Evolutionary conservation across 2,888 invertebrate genomes (phyloP).

Genomic region (Drosophila nr. perissopoda): DNA sequence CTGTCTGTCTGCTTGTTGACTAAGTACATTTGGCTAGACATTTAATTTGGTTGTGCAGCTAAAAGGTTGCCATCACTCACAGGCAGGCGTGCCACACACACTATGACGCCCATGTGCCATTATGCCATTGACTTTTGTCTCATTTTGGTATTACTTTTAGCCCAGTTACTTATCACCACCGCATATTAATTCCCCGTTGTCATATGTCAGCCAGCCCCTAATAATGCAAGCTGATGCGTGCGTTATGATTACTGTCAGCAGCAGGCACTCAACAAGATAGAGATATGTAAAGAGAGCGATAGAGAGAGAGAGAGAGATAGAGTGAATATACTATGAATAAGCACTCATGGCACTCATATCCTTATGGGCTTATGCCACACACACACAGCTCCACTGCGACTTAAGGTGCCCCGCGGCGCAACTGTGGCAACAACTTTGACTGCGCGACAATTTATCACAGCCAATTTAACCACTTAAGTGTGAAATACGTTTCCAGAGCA

Average conservation of each 20-base stretch:
- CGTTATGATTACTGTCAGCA: slow-evolving; percentile 78
- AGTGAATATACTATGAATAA: slow-evolving; percentile 63
- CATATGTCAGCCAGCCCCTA: slow-evolving; percentile 73
- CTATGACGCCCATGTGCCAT: slow-evolving; percentile 28
- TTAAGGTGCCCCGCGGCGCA: slow-evolving; percentile 69
- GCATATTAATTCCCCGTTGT: slow-evolving; percentile 73
- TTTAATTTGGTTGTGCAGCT: slow-evolving; percentile 68
- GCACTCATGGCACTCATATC: slow-evolving; percentile 51
- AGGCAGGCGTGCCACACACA: slow-evolving; percentile 34
- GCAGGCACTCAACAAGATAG: slow-evolving; percentile 49
- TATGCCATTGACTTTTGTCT: slow-evolving; percentile 65
- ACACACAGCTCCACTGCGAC: slow-evolving; percentile 39
- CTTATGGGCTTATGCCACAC: slow-evolving; percentile 55
- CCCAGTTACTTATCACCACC: slow-evolving; percentile 10
- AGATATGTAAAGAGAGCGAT: neutral
- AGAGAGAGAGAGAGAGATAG: neutral
- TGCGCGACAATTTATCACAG: slow-evolving; percentile 80
- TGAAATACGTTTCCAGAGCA: slow-evolving; percentile 67
- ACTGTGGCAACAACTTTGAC: slow-evolving; percentile 67
- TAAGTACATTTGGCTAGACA: slow-evolving; percentile 66
- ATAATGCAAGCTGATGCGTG: slow-evolving; percentile 72
- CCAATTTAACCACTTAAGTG: slow-evolving; percentile 81
- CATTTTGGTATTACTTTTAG: slow-evolving; percentile 29
- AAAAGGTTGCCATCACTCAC: slow-evolving; percentile 75
- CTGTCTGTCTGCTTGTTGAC: slow-evolving; percentile 12